Evolutionary conservation across 2,888 invertebrate genomes (phyloP).

Genomic region (Notodonta ziczac): DNA sequence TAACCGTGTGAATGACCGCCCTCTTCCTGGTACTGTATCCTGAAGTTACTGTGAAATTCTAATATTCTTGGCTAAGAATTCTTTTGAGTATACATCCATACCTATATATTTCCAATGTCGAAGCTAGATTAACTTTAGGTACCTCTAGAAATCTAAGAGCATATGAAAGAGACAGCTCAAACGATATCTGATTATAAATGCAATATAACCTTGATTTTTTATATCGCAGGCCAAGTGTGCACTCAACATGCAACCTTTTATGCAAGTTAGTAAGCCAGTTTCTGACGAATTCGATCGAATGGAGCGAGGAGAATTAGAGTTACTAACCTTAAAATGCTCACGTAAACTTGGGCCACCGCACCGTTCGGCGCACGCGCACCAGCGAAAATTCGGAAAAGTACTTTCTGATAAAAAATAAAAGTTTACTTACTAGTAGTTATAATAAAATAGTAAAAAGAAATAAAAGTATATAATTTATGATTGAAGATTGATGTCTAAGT

Average conservation of each 20-base stretch:
- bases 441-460: no score
- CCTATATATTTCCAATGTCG: neutral
- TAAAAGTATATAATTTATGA: no score
- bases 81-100: neutral
- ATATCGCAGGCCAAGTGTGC: neutral
- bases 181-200: neutral
- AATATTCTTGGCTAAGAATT: no score
- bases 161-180: no score
- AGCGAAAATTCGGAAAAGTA: neutral
- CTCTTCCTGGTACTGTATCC: no score
- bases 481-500: no score
- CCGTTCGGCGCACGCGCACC: constrained; percentile 10
- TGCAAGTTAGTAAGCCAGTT: neutral
- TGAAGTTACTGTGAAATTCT: no score
- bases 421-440: no score
- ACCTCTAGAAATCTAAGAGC: neutral
- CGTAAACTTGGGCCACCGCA: constrained; percentile 12
- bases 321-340: constrained; percentile 3
- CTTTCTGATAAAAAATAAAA: neutral
- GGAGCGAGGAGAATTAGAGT: neutral
- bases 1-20: no score
- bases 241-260: neutral
- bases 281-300: neutral
- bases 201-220: neutral
- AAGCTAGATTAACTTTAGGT: no score